Base-by-base conservation (phyloP, 64 coral and sea anemone genomes). In the Acropora tenuis region DNA sequence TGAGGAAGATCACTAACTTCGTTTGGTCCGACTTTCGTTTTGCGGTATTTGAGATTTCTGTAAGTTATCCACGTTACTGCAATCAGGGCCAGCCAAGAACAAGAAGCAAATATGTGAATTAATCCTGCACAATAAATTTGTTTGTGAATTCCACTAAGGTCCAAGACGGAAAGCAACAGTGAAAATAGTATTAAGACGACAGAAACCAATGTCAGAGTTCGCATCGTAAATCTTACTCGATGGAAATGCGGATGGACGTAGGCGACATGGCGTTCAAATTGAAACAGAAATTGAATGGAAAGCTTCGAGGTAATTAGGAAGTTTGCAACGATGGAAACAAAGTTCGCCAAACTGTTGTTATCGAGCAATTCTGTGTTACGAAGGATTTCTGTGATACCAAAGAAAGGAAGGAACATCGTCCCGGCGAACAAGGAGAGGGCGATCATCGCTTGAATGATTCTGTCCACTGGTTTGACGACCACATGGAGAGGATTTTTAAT, bases 351-450 rank as follows among this genome's bases (percentile, higher is more conserved):
- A 47, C 41, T 67, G 41, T n/a, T 43, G 10, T 5, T 6, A 20
- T 18, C 18, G 6, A 11, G 11, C 1, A 18, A 2, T 5, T 30
- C 66, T 3, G 66, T 18, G 6, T 65, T 46, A 47, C 65, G 82
- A 49, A 85, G 45, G 44, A 85, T 85, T 30, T 85, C 82, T 69
- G 45, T 72, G 44, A 85, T 44, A 15, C 82, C 82, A 71, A 85
- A 69, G 66, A 47, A 72, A 3, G 82, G 82, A 67, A 85, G 82
- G 49, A 69, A 43, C 45, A 72, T 47, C 47, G 82, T 50, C 0
- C 82, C 82, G 16, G 45, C 61, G 41, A 85, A 69, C 16, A 85
- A 85, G 16, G 6, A 85, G 2, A 85, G 60, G 10, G 15, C 65
- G 6, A 72, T 18, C 65, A 47, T 10, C 1, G n/a, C 45, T 44